Evolutionary conservation across 2,797 vertebrate genomes (phyloP), one percentile per base, ranked within the genome.

Genomic region (Micromesistius poutassou): DNA sequence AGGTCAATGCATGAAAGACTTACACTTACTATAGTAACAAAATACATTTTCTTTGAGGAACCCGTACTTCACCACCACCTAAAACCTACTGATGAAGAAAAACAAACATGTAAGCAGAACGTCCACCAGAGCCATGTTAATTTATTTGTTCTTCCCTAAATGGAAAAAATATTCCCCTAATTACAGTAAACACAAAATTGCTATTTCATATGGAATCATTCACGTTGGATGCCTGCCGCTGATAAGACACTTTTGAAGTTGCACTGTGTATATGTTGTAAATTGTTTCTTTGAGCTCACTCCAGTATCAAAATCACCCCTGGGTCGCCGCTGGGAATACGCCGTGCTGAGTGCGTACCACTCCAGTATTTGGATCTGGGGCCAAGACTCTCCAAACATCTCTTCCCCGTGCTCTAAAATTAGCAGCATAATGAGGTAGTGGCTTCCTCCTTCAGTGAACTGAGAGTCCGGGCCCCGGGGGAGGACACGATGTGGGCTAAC

Each of bases 171-270:
- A 93, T 93, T 94, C 91, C 91, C 89, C 90, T 94, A 95, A 95
- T 95, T 95, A 94, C 90, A 30, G 92, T 93, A 94, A 94, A 95
- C 92, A 93, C 89, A 94, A 92, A 91, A 86, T 90, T 94, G 94
- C 92, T 94, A 85, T 95, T 94, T 95, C 93, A 95, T 95, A 94
- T 94, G 95, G 93, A 94, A 94, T 94, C 93, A 93, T 93, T 95
- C 93, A 93, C 91, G 93, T 93, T 87, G 88, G 94, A 95, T 95
- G 93, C 89, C 92, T 86, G 91, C 82, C 84, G 88, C 84, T 33
- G 95, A 95, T 95, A 95, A 94, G 91, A 89, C 90, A 94, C 94
- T 93, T 95, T 95, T 95, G 94, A 95, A 95, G 94, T 95, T 83
- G 85, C 85, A 85, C 86, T 95, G 93, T 95, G 93, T 94, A 94